Base-by-base conservation (phyloP, 2,797 vertebrate genomes). In the Coilia nasus region DNA sequence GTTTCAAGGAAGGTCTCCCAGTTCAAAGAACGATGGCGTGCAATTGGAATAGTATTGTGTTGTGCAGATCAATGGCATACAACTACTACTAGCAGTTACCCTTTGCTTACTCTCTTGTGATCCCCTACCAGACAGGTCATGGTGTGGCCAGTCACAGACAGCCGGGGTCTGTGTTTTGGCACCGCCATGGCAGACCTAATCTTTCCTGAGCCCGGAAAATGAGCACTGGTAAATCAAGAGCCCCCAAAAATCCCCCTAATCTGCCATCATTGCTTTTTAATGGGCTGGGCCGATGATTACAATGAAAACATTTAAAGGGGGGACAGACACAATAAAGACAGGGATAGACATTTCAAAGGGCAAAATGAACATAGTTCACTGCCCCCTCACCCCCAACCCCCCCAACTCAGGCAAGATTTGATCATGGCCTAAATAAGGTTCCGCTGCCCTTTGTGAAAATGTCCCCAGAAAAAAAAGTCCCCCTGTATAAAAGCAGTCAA, bases 191-290 rank as follows among this genome's bases (percentile, higher is more conserved):
- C 83, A 62, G 75, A 90, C 31, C 90, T 93, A 93, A 93, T 93
- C 91, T 92, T 87, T 85, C 83, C 89, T 94, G 91, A 93, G 91
- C 92, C 92, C 87, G 91, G 88, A 92, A 90, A 93, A 93, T 92
- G 86, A 92, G 90, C 28, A 85, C 31, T 57, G 83, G 84, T n/a
- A 11, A 89, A 90, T 92, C 81, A 85, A 86, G 87, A 28, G 88
- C 50, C 54, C 88, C 87, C 81, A 0, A 83, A 91, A 92, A 92
- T 90, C 92, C 88, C 75, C 1, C 12, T 88, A 88, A 83, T 91
- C 91, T 91, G 87, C 85, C 88, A 89, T 93, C 92, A 92, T 93
- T 91, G 91, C 86, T 91, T 93, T 93, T 93, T 92, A 94, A 92
- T 91, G 88, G 91, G 83, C 86, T 67, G 86, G 85, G 89, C 86